Evolutionary conservation across 2,113 vertebrate species (phyloP).

Genomic region (Brachypodius melanocephalos): DNA sequence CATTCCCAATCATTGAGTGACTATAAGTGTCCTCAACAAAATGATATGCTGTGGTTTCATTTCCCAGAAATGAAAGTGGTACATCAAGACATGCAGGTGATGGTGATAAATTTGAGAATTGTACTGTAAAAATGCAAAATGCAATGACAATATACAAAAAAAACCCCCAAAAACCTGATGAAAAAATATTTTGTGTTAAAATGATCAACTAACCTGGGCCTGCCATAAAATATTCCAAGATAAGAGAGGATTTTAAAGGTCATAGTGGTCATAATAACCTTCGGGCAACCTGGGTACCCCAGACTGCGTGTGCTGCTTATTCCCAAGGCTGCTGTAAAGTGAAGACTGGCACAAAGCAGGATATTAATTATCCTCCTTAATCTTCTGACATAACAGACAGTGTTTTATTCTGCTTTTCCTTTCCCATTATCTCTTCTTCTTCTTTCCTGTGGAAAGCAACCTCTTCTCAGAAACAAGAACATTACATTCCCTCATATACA

Average conservation of each 20-base stretch:
- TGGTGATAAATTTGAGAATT: not conserved
- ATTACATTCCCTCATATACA: not conserved
- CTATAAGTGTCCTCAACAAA: not conserved
- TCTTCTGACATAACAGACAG: not conserved
- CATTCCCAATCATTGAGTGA: not conserved
- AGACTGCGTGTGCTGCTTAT: not conserved
- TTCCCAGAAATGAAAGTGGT: not conserved
- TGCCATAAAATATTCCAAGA: not conserved
- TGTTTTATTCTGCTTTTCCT: not conserved
- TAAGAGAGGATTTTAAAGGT: not conserved
- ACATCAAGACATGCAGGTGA: not conserved
- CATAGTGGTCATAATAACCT: not conserved
- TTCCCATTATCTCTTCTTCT: not conserved
- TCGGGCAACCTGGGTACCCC: not conserved
- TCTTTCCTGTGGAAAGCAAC: not conserved
- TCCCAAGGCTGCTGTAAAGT: not conserved
- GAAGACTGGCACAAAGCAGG: not conserved
- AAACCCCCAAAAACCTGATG: too few relatives aligned
- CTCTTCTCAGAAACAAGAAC: not conserved
- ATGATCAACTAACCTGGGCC: not conserved
- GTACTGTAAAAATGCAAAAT: not conserved
- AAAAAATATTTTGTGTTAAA: not conserved
- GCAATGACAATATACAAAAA: not conserved
- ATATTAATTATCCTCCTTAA: not conserved
- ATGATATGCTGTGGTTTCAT: not conserved